phyloP scores from a whole-genome alignment of 2,113 vertebrate genomes.

The Chunga burmeisteri region DNA sequence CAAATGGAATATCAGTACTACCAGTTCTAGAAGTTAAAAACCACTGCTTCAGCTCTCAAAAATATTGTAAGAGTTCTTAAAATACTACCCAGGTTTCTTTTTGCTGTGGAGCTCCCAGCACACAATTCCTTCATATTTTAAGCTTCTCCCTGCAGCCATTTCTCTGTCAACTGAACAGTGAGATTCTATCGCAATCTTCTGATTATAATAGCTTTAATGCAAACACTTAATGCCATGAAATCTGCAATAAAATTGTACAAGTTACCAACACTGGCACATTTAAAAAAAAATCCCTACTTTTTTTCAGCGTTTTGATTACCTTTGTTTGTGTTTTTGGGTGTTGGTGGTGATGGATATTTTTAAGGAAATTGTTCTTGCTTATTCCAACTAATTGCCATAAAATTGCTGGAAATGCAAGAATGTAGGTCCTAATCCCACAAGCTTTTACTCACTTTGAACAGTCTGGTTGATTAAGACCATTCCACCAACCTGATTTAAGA shows the following conservation, averaged over 20 bases:
- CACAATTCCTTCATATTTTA: not conserved
- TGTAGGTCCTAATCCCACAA: not conserved
- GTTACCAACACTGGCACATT: not conserved
- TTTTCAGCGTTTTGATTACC: not conserved
- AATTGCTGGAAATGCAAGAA: not conserved
- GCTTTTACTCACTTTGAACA: not conserved
- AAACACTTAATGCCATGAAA: not conserved
- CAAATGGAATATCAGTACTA: not conserved
- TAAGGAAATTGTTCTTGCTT: not conserved
- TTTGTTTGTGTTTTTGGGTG: not conserved
- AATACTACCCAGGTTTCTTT: not conserved
- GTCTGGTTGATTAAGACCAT: not conserved
- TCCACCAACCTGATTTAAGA: not conserved
- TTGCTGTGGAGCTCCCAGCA: not conserved
- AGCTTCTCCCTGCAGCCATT: not conserved
- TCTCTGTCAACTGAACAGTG: not conserved
- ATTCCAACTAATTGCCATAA: not conserved
- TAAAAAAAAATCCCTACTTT: not conserved
- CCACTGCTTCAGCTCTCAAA: not conserved
- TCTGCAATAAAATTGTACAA: not conserved
- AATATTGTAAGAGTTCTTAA: not conserved
- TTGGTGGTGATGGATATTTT: not conserved
- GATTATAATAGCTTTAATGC: not conserved
- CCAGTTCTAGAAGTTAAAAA: not conserved
- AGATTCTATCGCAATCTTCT: not conserved